Base-by-base conservation (phyloP, 2,888 invertebrate genomes). In the Marasmarcha lunaedactyla region DNA sequence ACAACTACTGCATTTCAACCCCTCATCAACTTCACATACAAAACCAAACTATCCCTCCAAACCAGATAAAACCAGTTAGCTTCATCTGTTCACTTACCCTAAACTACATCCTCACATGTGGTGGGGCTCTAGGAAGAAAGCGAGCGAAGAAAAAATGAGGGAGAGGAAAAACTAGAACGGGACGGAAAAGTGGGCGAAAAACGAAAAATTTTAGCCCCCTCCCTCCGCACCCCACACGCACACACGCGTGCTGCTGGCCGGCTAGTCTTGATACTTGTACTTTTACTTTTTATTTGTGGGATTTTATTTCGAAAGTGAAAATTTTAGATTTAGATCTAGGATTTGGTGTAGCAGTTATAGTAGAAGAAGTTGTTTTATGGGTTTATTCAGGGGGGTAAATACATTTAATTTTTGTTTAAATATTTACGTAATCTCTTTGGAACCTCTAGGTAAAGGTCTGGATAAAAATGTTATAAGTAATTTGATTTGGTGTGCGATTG, bases 141-240 rank as follows among this genome's bases (percentile, higher is more conserved):
- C 74, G 71, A 73, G 76, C 71, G 72, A 81, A 79, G 78, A 81
- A 81, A 83, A 83, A 83, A 81, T 72, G 81, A 83, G 81, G 78
- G 81, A 81, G 81, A 77, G 64, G 78, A 79, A 83, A 81, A 83
- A 83, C 81, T 79, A 83, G 83, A 83, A 74, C 74, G 71, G 78
- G 83, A 83, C 77, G 76, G 79, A 78, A 79, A 81, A 79, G 79
- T 79, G 77, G 81, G 81, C 71, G 83, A 83, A 83, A 83, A 81
- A 81, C 81, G 81, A 83, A 83, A 83, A 83, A 79, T 83, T 81
- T 78, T 73, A 65, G 71, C 74, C 49, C 50, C 58, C 62, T 61
- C 59, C 55, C 46, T 52, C 51, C 51, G 48, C 44, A 42, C 42
- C 33, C 47, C 35, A 39, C 74, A 78, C 81, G 70, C 81, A 79